phyloP scores from a whole-genome alignment of 2,113 vertebrate species.

The Pseudonaja textilis region DNA sequence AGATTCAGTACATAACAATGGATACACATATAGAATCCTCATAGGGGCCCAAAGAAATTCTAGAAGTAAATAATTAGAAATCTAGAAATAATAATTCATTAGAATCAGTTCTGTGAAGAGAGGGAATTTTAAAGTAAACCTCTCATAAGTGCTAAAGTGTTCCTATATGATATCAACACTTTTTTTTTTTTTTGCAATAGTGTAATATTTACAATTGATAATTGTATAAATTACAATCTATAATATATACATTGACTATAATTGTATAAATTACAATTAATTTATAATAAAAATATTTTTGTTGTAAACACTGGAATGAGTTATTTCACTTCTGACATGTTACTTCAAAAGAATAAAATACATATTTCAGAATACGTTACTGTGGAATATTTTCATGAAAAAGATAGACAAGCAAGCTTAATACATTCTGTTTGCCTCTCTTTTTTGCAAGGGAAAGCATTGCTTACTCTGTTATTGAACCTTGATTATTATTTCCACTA shows the following conservation, averaged over 20 bases:
- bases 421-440: constrained; percentile 49
- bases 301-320: constrained; percentile 66
- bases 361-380: constrained; percentile 66
- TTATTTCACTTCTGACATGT: constrained; percentile 62
- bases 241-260: constrained; percentile 38
- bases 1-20: constrained; percentile 51
- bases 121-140: constrained; percentile 69
- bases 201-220: not conserved
- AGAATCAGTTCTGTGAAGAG: constrained; percentile 55
- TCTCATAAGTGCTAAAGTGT: constrained; percentile 63
- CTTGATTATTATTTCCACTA: not conserved
- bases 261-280: not conserved
- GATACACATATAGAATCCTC: constrained; percentile 56
- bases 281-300: constrained; percentile 72
- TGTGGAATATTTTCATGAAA: constrained; percentile 70
- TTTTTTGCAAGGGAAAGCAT: constrained; percentile 36
- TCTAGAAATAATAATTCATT: constrained; percentile 63
- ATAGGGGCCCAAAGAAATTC: constrained; percentile 56
- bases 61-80: constrained; percentile 72
- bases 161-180: constrained; percentile 64
- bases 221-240: not conserved
- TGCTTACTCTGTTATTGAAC: constrained; percentile 21
- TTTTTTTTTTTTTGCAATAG: constrained; percentile 60
- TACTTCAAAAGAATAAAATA: constrained; percentile 61
- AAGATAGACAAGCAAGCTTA: constrained; percentile 48